A percentile compares a stretch with the other conserved stretches of the same genome.
Conservation (phyloP, 2,888 invertebrate species). For the Celastrina argiolus region DNA sequence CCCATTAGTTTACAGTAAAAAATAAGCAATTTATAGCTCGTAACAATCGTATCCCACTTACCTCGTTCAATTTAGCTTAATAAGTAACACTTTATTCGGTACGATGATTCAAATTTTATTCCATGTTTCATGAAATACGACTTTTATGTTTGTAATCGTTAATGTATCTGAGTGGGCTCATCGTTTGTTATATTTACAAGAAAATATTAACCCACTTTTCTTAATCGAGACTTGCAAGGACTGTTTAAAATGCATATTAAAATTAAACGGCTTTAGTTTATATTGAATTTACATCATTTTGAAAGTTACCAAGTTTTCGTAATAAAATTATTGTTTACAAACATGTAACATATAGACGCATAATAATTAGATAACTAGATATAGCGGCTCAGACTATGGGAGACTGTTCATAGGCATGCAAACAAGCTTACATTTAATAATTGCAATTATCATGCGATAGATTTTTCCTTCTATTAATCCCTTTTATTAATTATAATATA, state of each 20-base stretch:
- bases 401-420: no score
- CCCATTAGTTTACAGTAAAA: not conserved
- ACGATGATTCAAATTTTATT: not conserved
- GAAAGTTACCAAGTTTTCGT: not conserved
- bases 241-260: not conserved
- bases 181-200: slow-evolving; percentile 16
- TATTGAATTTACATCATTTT: not conserved
- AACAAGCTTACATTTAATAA: no score
- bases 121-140: not conserved
- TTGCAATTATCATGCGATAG: no score
- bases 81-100: slow-evolving; percentile 1
- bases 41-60: not conserved
- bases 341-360: no score
- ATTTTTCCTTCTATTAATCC: no score
- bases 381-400: no score
- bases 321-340: not conserved
- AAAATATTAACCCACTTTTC: slow-evolving; percentile 18
- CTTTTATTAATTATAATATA: no score
- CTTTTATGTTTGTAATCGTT: slow-evolving; percentile 2
- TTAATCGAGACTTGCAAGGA: slow-evolving; percentile 3
- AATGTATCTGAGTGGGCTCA: slow-evolving; percentile 4
- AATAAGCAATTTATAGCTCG: not conserved
- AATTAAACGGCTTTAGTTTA: not conserved
- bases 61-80: not conserved
- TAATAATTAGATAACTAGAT: no score